phyloP scores from a whole-genome alignment of 2,888 invertebrate genomes.

The Protophormia terraenovae region DNA sequence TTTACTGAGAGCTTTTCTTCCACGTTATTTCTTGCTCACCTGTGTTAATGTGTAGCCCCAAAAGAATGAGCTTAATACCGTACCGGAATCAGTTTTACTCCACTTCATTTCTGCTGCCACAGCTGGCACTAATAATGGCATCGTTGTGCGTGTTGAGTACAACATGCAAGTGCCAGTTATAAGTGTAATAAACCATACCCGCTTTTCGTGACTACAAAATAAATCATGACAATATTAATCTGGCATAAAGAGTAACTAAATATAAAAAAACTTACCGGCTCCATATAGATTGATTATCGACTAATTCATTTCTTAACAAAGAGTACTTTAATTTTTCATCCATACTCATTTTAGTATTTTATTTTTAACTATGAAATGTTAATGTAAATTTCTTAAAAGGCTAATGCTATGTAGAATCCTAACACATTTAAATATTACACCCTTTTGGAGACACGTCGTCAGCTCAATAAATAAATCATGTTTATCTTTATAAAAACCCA shows the following conservation, averaged over 20 bases:
- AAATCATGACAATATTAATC: neutral
- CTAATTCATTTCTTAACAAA: constrained; percentile 80
- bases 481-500: neutral
- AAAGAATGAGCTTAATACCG: constrained; percentile 87
- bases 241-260: neutral
- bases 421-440: neutral
- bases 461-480: constrained; percentile 29
- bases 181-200: constrained; percentile 84
- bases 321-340: constrained; percentile 78
- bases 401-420: neutral
- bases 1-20: no score
- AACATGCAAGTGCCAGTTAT: constrained; percentile 85
- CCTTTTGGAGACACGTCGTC: constrained; percentile 35
- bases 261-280: constrained; percentile 75
- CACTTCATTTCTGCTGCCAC: constrained; percentile 85
- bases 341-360: constrained; percentile 64
- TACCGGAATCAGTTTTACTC: constrained; percentile 87
- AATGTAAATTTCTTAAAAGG: neutral
- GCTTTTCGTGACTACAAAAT: constrained; percentile 82
- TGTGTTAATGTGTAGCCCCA: constrained; percentile 89
- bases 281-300: constrained; percentile 80
- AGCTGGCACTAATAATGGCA: constrained; percentile 85
- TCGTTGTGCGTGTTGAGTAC: constrained; percentile 86
- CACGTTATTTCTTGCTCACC: no score
- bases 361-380: neutral